These are phyloP conservation scores for Ammodytes dubius DNA, from an alignment of 2,113 vertebrate genomes.

Conservation along the genomic window DNA sequence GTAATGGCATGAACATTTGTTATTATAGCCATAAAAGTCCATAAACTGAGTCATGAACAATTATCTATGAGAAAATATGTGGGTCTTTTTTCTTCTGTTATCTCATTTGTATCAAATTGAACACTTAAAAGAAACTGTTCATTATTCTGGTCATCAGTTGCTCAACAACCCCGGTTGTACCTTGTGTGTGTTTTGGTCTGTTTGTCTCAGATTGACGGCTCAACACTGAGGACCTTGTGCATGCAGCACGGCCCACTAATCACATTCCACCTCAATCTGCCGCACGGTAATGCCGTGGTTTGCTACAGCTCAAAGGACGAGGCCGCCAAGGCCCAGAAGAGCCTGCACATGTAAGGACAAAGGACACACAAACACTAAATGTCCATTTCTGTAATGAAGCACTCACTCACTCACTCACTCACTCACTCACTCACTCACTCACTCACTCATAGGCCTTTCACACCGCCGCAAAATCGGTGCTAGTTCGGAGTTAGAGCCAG, in stretches of 20 bases:
- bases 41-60: not conserved
- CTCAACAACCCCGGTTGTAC: not conserved
- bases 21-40: not conserved
- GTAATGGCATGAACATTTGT: constrained; percentile 69
- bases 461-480: no score
- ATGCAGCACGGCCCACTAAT: constrained; percentile 99
- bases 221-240: constrained; percentile 98
- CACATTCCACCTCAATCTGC: constrained; percentile 99
- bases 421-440: not conserved
- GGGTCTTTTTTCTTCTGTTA: not conserved
- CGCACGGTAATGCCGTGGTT: constrained; percentile 96
- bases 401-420: no score
- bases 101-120: not conserved
- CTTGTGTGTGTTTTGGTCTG: not conserved
- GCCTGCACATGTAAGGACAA: constrained; percentile 97
- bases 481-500: no score
- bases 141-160: not conserved
- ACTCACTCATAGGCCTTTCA: not conserved
- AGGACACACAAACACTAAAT: not conserved
- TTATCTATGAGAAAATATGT: no score
- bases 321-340: constrained; percentile 99
- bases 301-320: constrained; percentile 99
- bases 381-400: not conserved
- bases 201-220: constrained; percentile 94
- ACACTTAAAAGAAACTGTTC: not conserved